Evolutionary conservation across 2,888 invertebrate species (phyloP), one percentile per base, ranked within the genome.

Genomic region (Cataglyphis albicans): DNA sequence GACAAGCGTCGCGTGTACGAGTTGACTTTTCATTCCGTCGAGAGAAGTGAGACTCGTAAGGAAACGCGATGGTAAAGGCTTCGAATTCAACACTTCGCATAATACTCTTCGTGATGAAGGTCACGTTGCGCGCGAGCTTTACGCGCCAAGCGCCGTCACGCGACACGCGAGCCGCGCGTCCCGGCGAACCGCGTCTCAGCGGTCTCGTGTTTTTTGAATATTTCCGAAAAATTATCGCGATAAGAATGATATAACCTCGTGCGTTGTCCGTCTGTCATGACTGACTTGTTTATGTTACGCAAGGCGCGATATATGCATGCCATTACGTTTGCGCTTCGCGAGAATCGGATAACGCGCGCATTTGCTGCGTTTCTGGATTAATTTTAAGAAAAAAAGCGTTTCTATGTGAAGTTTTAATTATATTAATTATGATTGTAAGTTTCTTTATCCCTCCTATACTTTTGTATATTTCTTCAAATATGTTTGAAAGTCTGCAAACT

Each of bases 71-170:
- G 41, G 12, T 41, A 38, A 41, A 57, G 18, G n/a, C 10, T 74
- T 18, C 2, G 44, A 1, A 41, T 41, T 41, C 0, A 41, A n/a
- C 41, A 63, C 9, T 21, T 4, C 44, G 35, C 21, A 32, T 44
- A 44, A 41, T 59, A 18, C 10, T 15, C 35, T 3, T 48, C 9
- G 35, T n/a, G 41, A 78, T 7, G 78, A 80, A 80, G 78, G 78
- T 80, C 78, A 72, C 44, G 21, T 32, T 57, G 21, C 18, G 32
- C 65, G 65, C 65, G 57, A 59, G 32, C 70, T 78, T 78, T 59
- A 35, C 76, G 76, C 78, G 65, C 76, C 55, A 65, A 65, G 65
- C 76, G 55, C 41, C 29, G 70, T 70, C 70, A 70, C 70, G 68
- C 76, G 65, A 65, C 25, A n/a, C 35, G 35, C 52, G 21, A 32